Evolutionary conservation across 1,140 invertebrate genomes (phyloP).

Genomic region (Teleogryllus occipitalis): DNA sequence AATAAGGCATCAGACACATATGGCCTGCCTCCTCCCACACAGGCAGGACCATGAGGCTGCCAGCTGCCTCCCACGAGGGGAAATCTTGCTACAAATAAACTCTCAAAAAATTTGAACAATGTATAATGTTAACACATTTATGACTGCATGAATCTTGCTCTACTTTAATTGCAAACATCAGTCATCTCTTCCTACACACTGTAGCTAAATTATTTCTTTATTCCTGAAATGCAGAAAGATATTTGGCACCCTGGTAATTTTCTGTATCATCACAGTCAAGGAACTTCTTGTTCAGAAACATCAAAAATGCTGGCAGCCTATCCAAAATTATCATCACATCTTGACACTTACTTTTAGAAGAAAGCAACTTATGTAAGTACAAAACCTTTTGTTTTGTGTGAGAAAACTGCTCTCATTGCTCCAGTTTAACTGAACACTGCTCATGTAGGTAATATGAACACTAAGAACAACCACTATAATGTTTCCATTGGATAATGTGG

Average conservation of each 20-base stretch:
- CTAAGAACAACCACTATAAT: not conserved
- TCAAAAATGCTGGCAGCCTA: not conserved
- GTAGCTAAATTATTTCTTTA: not conserved
- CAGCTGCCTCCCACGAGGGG: not conserved
- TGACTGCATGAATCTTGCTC: not conserved
- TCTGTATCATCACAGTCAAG: conserved; percentile 4
- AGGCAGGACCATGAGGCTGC: not conserved
- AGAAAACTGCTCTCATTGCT: not conserved
- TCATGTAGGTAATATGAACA: not conserved
- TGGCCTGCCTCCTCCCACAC: not conserved
- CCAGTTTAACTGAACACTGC: not conserved
- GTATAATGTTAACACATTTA: not conserved
- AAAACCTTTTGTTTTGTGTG: not conserved
- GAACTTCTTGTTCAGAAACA: not conserved
- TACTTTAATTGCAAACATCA: not conserved
- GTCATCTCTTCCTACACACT: not conserved
- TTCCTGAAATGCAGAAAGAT: conserved; percentile 1
- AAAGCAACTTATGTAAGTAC: not conserved
- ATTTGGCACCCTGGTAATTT: not conserved
- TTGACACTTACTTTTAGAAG: not conserved
- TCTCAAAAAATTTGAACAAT: not conserved
- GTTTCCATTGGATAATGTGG: not conserved
- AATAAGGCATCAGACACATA: not conserved
- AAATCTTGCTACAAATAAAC: not conserved
- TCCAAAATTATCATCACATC: not conserved